These are phyloP conservation scores for Cryptoblepharus egeriae DNA, from an alignment of 2,797 vertebrate species.

Conservation along the genomic window DNA sequence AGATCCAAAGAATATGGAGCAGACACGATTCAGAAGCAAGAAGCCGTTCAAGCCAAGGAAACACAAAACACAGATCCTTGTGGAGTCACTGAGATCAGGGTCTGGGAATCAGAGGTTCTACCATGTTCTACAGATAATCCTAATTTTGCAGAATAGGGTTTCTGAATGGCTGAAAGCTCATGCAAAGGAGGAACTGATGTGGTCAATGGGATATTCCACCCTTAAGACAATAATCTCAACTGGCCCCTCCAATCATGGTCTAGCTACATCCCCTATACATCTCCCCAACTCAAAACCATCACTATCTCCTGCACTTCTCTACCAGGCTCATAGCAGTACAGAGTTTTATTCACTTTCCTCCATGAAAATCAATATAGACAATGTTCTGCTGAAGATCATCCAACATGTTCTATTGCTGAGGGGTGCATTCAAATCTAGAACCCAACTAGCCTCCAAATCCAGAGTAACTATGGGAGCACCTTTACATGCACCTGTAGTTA, in stretches of 20 bases:
- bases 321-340: too few relatives aligned
- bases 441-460: too few relatives aligned
- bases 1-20: slow-evolving; percentile 89
- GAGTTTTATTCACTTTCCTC: too few relatives aligned
- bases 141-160: background rate
- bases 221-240: too few relatives aligned
- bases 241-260: too few relatives aligned
- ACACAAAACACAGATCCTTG: background rate
- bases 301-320: background rate
- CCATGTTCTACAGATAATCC: background rate
- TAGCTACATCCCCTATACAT: too few relatives aligned
- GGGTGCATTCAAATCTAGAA: background rate
- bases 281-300: too few relatives aligned
- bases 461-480: too few relatives aligned
- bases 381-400: background rate
- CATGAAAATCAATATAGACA: too few relatives aligned
- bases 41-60: slow-evolving; percentile 60
- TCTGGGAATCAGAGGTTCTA: background rate
- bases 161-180: background rate
- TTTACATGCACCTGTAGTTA: too few relatives aligned
- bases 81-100: background rate
- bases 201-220: too few relatives aligned
- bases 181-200: too few relatives aligned
- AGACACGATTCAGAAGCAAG: slow-evolving; percentile 73
- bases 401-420: background rate